These are phyloP conservation scores for Rhopalosiphum nymphaeae DNA, from an alignment of 2,888 invertebrate genomes.

Conservation along the genomic window DNA sequence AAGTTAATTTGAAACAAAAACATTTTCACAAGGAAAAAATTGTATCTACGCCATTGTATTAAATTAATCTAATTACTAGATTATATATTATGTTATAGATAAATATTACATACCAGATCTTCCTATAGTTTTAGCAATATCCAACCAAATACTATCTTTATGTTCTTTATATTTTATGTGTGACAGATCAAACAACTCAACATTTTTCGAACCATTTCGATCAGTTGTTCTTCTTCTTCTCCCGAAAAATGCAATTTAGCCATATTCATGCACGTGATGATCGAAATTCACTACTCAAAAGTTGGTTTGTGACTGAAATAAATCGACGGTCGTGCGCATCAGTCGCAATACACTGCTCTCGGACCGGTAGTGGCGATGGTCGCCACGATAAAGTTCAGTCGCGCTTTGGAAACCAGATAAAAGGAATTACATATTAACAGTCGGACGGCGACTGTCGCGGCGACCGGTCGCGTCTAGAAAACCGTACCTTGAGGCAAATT, in stretches of 20 bases:
- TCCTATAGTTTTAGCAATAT: background rate
- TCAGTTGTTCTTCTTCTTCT: conserved; percentile 10
- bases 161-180: conserved; percentile 38
- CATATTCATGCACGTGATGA: background rate
- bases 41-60: conserved; percentile 15
- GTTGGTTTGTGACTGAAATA: conserved; percentile 12
- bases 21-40: background rate
- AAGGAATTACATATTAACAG: conserved; percentile 29
- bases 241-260: conserved; percentile 15
- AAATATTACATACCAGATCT: conserved; percentile 43
- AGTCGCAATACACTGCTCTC: conserved; percentile 28
- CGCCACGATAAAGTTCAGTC: background rate
- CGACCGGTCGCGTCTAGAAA: background rate
- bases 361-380: conserved; percentile 10
- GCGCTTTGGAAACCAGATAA: conserved; percentile 11
- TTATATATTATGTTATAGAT: conserved; percentile 21
- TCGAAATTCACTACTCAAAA: conserved; percentile 33
- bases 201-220: conserved; percentile 24
- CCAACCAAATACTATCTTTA: conserved; percentile 25
- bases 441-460: background rate
- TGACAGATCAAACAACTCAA: background rate
- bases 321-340: conserved; percentile 9
- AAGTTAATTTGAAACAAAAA: conserved; percentile 22
- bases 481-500: too few relatives aligned
- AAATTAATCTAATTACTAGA: conserved; percentile 27